These are phyloP conservation scores for Papilio polytes DNA, from an alignment of 1,140 invertebrate species.

Conservation along the genomic window DNA sequence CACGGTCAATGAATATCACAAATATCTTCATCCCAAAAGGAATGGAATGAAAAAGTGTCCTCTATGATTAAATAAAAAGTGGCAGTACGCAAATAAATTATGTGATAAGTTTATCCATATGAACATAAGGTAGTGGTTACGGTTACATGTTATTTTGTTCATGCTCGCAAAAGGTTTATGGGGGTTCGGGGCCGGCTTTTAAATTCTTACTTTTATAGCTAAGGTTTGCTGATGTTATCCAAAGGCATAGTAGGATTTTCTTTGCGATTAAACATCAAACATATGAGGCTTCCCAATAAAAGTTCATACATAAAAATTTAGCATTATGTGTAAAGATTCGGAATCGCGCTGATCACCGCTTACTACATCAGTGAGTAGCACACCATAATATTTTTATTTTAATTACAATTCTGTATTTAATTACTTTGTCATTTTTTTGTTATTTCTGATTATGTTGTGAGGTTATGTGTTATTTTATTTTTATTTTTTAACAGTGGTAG, in stretches of 20 bases:
- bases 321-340: not conserved
- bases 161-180: slow-evolving; percentile 32
- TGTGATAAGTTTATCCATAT: slow-evolving; percentile 24
- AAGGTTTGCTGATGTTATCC: slow-evolving; percentile 22
- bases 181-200: slow-evolving; percentile 10
- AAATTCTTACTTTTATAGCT: slow-evolving; percentile 29
- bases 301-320: not conserved
- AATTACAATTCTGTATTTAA: too few species aligned
- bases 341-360: too few species aligned
- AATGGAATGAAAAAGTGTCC: not conserved
- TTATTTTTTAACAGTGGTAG: too few species aligned
- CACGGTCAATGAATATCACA: not conserved
- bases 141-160: slow-evolving; percentile 33
- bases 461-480: too few species aligned
- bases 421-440: too few species aligned
- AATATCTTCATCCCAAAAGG: not conserved
- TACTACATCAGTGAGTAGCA: too few species aligned
- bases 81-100: slow-evolving; percentile 9
- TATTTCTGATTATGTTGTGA: too few species aligned
- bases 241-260: slow-evolving; percentile 22
- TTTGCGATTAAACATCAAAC: slow-evolving; percentile 22
- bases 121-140: slow-evolving; percentile 26
- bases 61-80: slow-evolving; percentile 12
- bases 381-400: too few species aligned
- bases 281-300: slow-evolving; percentile 4